Conservation (phyloP, 1,140 invertebrate genomes). For the Sesamia nonagrioides region DNA sequence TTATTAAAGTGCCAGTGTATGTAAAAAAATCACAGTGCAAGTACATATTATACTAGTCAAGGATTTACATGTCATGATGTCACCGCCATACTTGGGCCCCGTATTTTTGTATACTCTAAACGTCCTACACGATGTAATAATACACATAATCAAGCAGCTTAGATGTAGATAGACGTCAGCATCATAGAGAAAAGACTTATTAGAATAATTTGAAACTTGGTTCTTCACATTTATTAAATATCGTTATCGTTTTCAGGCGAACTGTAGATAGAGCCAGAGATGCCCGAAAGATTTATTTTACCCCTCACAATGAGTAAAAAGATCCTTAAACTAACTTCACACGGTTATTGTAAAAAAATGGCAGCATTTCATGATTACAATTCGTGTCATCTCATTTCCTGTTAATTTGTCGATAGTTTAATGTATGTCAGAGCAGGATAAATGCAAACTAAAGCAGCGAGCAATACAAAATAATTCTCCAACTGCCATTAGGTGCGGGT, state of each 20-base stretch:
- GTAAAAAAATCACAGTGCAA: background rate
- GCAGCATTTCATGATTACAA: no score
- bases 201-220: background rate
- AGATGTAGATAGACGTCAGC: background rate
- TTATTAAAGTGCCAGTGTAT: background rate
- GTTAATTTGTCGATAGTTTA: no score
- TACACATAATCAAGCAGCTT: constrained; percentile 2
- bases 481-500: background rate
- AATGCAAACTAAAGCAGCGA: background rate
- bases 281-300: no score
- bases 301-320: no score
- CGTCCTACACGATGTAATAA: background rate
- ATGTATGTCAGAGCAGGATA: background rate
- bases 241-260: no score
- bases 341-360: no score
- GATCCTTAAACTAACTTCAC: no score
- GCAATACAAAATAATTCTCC: background rate
- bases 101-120: constrained; percentile 33
- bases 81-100: constrained; percentile 30
- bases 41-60: constrained; percentile 44
- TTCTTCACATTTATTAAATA: background rate
- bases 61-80: constrained; percentile 49
- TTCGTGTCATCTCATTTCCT: no score
- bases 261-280: no score
- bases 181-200: background rate